Conservation (phyloP, 1,140 invertebrate genomes). For the Trichomalopsis sarcophagae region DNA sequence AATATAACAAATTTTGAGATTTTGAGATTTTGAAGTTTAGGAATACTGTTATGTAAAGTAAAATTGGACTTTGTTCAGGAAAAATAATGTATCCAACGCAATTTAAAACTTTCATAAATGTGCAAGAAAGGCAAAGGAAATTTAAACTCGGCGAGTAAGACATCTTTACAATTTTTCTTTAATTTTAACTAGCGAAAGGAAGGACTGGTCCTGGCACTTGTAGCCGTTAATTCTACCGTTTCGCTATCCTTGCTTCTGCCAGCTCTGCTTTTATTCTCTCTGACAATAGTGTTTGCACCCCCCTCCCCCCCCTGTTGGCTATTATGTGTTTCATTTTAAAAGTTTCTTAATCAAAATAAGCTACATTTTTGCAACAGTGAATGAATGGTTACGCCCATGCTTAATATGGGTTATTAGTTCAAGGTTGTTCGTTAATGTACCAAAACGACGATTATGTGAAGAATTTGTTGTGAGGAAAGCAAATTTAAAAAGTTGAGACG, state of each 20-base stretch:
- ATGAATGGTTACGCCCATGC: background rate
- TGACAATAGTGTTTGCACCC: background rate
- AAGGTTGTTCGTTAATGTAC: background rate
- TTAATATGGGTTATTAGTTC: background rate
- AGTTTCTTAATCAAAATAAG: conserved; percentile 22
- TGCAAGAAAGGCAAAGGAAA: too few species aligned
- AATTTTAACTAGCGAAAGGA: background rate
- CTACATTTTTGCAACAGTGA: background rate
- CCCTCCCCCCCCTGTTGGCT: too few species aligned
- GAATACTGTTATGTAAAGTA: too few species aligned
- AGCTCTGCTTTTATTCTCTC: background rate
- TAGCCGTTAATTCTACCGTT: conserved; percentile 12
- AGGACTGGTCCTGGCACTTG: background rate
- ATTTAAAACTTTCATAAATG: too few species aligned
- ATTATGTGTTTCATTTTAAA: conserved; percentile 14
- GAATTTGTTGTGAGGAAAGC: background rate
- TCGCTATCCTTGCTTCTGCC: background rate
- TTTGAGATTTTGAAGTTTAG: too few species aligned
- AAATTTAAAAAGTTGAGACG: background rate
- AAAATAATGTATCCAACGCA: too few species aligned
- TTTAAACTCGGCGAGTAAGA: too few species aligned
- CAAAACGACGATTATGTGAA: background rate
- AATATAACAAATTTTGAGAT: too few species aligned
- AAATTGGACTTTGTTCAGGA: too few species aligned
- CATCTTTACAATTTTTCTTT: background rate